Conservation (phyloP, 2,888 invertebrate species). For the Epistrophella euchroma region DNA sequence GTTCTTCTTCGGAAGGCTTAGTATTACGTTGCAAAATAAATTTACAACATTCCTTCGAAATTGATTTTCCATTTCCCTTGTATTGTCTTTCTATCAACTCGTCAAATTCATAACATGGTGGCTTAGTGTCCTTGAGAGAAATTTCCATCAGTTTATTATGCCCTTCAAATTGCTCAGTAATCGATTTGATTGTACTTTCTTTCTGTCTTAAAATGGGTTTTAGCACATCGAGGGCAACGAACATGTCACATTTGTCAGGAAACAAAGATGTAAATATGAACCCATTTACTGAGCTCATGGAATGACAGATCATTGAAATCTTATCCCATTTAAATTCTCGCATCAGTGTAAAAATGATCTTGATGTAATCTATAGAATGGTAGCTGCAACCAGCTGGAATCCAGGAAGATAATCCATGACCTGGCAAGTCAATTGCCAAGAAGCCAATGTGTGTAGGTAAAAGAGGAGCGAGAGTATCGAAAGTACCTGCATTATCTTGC, state of each 20-base stretch:
- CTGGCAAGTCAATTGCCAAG: slow-evolving; percentile 88
- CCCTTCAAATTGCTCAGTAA: slow-evolving; percentile 82
- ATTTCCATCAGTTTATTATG: background rate
- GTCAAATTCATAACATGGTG: slow-evolving; percentile 5
- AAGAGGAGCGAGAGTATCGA: slow-evolving; percentile 88
- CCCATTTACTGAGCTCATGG: slow-evolving; percentile 87
- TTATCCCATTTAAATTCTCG: slow-evolving; percentile 89
- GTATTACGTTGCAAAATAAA: slow-evolving; percentile 86
- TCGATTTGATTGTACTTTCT: slow-evolving; percentile 78
- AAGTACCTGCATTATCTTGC: slow-evolving; percentile 91
- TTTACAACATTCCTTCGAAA: slow-evolving; percentile 85
- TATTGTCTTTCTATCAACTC: background rate
- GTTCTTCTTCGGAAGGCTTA: slow-evolving; percentile 85
- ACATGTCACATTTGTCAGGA: slow-evolving; percentile 85
- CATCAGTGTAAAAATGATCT: slow-evolving; percentile 85
- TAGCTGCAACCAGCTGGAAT: slow-evolving; percentile 87
- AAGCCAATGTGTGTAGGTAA: slow-evolving; percentile 85
- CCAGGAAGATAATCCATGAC: slow-evolving; percentile 89
- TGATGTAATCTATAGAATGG: slow-evolving; percentile 83
- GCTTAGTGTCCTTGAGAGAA: background rate
- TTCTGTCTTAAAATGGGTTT: slow-evolving; percentile 80
- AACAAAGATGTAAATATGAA: slow-evolving; percentile 87
- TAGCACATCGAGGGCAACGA: slow-evolving; percentile 80
- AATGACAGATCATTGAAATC: slow-evolving; percentile 88
- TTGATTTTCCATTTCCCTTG: slow-evolving; percentile 79